Percentiles rank a stretch among this genome's conserved stretches.
phyloP scores from a whole-genome alignment of 1,140 invertebrate species.

The Steinernema feltiae region DNA sequence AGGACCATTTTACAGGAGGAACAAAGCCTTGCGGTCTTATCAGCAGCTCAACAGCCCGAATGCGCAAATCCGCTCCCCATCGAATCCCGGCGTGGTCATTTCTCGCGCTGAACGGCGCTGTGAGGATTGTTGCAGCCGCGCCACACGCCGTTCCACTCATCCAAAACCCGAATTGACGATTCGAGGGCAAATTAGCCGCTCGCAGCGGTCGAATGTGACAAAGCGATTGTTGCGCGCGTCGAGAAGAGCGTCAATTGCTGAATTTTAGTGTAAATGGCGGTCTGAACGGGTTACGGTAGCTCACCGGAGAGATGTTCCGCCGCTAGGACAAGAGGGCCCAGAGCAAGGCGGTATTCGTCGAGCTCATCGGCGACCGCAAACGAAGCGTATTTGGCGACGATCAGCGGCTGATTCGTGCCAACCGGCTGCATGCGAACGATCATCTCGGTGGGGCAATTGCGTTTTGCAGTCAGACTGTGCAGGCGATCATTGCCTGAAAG shows the following conservation, averaged over 20 bases:
- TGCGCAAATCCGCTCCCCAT: not conserved
- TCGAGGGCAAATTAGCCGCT: not conserved
- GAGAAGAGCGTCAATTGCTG: not conserved
- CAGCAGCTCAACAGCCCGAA: not conserved
- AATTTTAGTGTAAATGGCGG: not conserved
- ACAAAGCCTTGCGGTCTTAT: not conserved
- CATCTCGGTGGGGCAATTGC: slow-evolving; percentile 28
- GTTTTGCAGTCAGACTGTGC: slow-evolving; percentile 29
- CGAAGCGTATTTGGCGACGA: slow-evolving; percentile 21
- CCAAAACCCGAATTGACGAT: not conserved
- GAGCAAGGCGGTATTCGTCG: slow-evolving; percentile 7
- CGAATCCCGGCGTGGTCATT: not conserved
- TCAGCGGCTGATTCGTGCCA: not conserved
- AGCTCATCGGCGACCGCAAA: slow-evolving; percentile 30
- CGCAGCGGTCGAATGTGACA: not conserved
- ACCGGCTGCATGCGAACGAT: slow-evolving; percentile 21
- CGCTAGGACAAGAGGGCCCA: not conserved
- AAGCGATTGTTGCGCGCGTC: not conserved
- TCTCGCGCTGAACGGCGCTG: not conserved
- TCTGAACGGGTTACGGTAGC: not conserved
- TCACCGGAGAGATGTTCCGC: not conserved
- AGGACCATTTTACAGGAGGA: not conserved
- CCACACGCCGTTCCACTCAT: not conserved
- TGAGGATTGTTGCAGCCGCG: not conserved
- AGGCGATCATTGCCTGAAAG: slow-evolving; percentile 25